Evolutionary conservation across 2,888 invertebrate species (phyloP), one percentile per base, ranked within the genome.

Genomic region (Caenorhabditis sp.): DNA sequence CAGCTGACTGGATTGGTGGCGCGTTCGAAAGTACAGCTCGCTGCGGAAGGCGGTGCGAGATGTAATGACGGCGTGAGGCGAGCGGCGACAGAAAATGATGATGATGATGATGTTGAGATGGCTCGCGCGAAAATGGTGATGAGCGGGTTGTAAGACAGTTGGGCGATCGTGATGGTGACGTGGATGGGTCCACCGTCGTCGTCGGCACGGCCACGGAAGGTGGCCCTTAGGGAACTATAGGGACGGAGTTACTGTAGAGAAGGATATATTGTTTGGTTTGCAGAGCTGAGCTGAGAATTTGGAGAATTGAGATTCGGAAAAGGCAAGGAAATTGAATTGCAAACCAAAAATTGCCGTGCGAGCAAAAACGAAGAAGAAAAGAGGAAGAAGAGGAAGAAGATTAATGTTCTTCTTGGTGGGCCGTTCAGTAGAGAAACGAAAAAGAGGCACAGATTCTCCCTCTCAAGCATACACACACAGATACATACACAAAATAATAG

Each of bases 41-140:
- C 39, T 83, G 84, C 6, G 86, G 85, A 26, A 86, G 65, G 17
- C 84, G 82, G 71, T 81, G 83, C 5, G 84, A 85, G 62, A 83
- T 81, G 72, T 85, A 86, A 56, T 84, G 83, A 24, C 80, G 70
- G 8, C 77, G 65, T 43, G 72, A 74, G 26, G 77, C 48, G 3
- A 58, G 58, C 2, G 79, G 79, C 26, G 78, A 80, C 41, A 72
- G 45, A 32, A 74, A 58, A 43, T 61, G 52, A 32, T 41, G 32
- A 17, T 58, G 43, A 17, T 32, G 39, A 9, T 52, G 32, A 13
- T 22, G 24, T 22, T 7, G 58, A 56, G 74, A 70, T 1, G 58
- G 53, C 39, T 66, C 62, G 26, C 62, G 58, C 15, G 75, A 76
- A 26, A 37, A 59, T 13, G 70, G 76, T 13, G 76, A 70, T 3